Conservation (phyloP, 2,113 vertebrate species). For the Aldabrachelys gigantea region DNA sequence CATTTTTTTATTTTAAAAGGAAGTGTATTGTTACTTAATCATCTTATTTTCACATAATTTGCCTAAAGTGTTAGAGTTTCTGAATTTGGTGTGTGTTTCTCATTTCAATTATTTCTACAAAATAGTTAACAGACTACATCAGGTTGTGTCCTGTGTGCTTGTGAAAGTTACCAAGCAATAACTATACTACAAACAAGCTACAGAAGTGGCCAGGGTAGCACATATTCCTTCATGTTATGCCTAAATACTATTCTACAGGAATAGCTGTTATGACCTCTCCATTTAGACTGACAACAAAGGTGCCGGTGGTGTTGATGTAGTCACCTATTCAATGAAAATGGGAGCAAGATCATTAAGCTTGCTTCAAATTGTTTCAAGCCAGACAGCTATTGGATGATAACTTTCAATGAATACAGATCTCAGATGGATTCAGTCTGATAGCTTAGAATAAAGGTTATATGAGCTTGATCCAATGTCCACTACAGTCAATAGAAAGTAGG, state of each 20-base stretch:
- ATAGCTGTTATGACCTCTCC: not conserved
- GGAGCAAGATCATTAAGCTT: not conserved
- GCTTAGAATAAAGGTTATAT: not conserved
- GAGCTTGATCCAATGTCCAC: not conserved
- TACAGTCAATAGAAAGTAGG: not conserved
- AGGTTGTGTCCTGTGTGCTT: not conserved
- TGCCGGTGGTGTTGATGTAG: not conserved
- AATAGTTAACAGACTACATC: not conserved
- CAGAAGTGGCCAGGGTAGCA: not conserved
- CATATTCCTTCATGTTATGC: not conserved
- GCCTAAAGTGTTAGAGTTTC: not conserved
- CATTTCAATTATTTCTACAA: not conserved
- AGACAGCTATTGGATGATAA: not conserved
- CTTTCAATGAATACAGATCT: not conserved
- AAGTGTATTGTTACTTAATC: not conserved
- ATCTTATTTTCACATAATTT: not conserved
- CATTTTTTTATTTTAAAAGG: not conserved
- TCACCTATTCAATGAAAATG: not conserved
- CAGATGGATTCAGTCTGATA: not conserved
- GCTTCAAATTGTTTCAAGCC: not conserved
- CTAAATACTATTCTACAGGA: not conserved
- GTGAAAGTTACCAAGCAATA: not conserved
- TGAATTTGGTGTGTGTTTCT: not conserved
- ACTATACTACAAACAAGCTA: not conserved
- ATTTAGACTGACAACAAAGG: not conserved